phyloP scores from a whole-genome alignment of 2,888 invertebrate genomes.

The Eutolmus rufibarbis region DNA sequence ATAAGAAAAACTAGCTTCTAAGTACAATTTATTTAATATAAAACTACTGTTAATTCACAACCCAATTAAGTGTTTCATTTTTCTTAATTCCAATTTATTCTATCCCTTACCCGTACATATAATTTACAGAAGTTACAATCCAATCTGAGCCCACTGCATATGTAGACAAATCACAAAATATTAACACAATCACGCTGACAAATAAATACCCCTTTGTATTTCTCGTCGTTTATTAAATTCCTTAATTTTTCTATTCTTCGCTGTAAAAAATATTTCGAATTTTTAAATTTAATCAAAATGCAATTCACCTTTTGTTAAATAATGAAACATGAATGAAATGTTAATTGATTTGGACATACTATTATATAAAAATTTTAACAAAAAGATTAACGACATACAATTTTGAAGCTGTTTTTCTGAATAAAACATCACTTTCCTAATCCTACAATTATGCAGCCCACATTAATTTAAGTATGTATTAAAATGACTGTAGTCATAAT shows the following conservation, averaged over 20 bases:
- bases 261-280: slow-evolving; percentile 40
- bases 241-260: slow-evolving; percentile 46
- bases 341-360: background rate
- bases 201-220: slow-evolving; percentile 43
- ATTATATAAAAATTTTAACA: background rate
- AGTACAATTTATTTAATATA: background rate
- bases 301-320: background rate
- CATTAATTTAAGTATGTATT: no score
- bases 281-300: slow-evolving; percentile 4
- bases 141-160: background rate
- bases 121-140: background rate
- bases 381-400: background rate
- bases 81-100: background rate
- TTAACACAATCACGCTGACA: slow-evolving; percentile 8
- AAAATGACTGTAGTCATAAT: no score
- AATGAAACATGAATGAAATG: background rate
- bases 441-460: no score
- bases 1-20: no score
- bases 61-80: background rate
- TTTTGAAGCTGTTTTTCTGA: background rate
- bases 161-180: background rate
- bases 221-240: slow-evolving; percentile 37
- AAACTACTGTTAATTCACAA: background rate
- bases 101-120: background rate
- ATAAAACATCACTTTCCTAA: no score